Base-by-base conservation (phyloP, 1,140 invertebrate species). In the Callitettix versicolor region DNA sequence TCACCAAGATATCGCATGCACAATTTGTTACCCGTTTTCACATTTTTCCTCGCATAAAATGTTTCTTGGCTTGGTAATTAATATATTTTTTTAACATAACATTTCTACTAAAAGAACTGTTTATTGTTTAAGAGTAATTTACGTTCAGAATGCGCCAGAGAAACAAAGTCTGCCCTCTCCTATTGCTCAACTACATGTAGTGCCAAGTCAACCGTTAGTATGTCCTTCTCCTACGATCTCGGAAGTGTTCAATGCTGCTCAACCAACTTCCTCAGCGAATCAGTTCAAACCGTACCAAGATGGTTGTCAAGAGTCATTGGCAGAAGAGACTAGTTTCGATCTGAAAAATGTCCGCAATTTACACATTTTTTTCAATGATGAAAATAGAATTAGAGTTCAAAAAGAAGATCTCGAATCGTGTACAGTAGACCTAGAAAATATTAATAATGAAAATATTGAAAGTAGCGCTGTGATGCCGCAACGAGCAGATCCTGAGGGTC, bases 121-220 rank as follows among this genome's bases (percentile, higher is more conserved):
- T 20, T 51, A 48, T 53, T 56, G n/a, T 74, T 75, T 48, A 65
- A 85, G 84, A 67, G 88, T 95, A 60, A 86, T 95, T 56, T 79
- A 89, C 51, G 90, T 95, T 62, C 91, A 95, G 76, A 92, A 91
- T 70, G 87, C 85, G 38, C 86, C 87, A 0, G 85, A 89, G 67
- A 88, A 88, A 47, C 59, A 55, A 17, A 58, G 42, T 20, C 33
- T 58, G 21, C 46, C 46, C 21, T 42, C 51, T 6, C 42, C 51
- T 7, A 38, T 22, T 22, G 53, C 43, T 17, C 53, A 38, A 11
- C 21, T 41, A 14, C n/a, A 21, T 14, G 42, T 55, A 24, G 33
- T 30, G 9, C 18, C 49, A 36, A 33, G n/a, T 33, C 21, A 20
- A 21, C 17, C 17, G 3, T 14, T 14, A 9, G 6, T 46, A 5